These are phyloP conservation scores for Mythimna vitellina DNA, from an alignment of 2,888 invertebrate species.

Conservation along the genomic window DNA sequence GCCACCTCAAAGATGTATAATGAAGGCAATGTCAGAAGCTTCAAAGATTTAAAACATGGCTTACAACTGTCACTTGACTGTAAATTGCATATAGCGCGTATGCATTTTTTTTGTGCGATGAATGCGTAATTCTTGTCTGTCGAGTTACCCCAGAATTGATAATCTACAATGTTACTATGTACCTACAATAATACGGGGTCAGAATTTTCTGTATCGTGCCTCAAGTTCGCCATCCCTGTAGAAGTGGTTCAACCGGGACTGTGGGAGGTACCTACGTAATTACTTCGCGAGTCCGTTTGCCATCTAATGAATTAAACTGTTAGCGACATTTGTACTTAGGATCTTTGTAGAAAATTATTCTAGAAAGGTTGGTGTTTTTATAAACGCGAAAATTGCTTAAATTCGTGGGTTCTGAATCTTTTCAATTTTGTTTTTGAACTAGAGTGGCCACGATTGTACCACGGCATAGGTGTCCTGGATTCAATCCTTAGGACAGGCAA, in stretches of 20 bases:
- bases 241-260: slow-evolving; percentile 49
- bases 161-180: background rate
- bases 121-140: no score
- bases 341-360: slow-evolving; percentile 16
- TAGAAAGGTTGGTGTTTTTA: slow-evolving; percentile 11
- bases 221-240: slow-evolving; percentile 10
- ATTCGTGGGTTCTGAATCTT: background rate
- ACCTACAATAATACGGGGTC: background rate
- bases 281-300: slow-evolving; percentile 54
- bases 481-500: background rate
- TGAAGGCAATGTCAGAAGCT: no score
- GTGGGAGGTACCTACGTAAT: slow-evolving; percentile 48
- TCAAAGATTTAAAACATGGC: no score
- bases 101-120: no score
- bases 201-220: background rate
- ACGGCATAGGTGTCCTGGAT: background rate
- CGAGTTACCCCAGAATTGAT: no score
- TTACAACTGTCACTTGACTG: no score
- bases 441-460: no score
- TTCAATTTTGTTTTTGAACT: background rate
- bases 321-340: slow-evolving; percentile 45
- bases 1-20: no score
- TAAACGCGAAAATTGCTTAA: background rate
- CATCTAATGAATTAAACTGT: slow-evolving; percentile 62
- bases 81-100: no score